Base-by-base conservation (phyloP, 1,140 invertebrate species). In the Palaemon carinicauda region DNA sequence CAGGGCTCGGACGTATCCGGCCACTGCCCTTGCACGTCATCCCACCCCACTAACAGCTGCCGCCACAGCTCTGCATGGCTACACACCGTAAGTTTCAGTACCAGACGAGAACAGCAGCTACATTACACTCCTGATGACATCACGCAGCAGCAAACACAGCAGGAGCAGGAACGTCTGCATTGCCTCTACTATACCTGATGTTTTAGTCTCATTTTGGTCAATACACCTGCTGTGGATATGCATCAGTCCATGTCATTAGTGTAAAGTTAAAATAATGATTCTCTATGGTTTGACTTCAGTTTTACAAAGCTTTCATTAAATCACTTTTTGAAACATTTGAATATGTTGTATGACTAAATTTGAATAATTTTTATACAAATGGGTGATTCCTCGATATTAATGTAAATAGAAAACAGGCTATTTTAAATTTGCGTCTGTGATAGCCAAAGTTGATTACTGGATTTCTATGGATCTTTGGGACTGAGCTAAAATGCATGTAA, bases 61-160 rank as follows among this genome's bases (percentile, higher is more conserved):
- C 89, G 93, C 94, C 65, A 94, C 94, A 88, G 94, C 94, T 91
- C 92, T 96, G 91, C 94, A 96, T 94, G 94, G 96, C 92, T 96
- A 96, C 92, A 94, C 95, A 91, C 95, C 95, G 95, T 96, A 94
- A 95, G 95, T 95, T 93, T 89, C 54, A 87, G 81, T 87, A 77
- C 87, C 85, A 82, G 84, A 86, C 78, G 77, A 86, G 78, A 80
- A 86, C 84, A 80, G 84, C 77, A 86, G 84, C 84, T 80, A 78
- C 84, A 80, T 54, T 78, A 74, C 78, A 80, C 84, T 79, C 77
- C 84, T 80, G 77, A 86, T 53, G 84, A 86, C 84, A 80, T 51
- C 78, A 80, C 65, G 65, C 84, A 86, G 84, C 77, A 80, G 77
- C 75, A 80, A 77, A 50, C 41, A 80, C 69, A 80, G 84, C 78